Evolutionary conservation across 2,888 invertebrate genomes (phyloP).

Genomic region (Zaprionus obscuricornis): DNA sequence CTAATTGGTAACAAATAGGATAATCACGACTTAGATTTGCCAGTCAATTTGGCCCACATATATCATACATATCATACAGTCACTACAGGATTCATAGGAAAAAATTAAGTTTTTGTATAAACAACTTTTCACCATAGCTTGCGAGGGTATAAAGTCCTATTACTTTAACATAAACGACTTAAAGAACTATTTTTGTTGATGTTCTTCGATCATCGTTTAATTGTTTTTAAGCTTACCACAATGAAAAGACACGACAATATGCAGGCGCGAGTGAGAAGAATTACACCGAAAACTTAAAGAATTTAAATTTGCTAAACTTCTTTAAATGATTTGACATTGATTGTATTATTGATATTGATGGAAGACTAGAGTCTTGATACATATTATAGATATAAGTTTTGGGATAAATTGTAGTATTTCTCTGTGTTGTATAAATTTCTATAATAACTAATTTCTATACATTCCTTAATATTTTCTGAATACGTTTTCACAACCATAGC

Average conservation of each 20-base stretch:
- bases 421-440: not conserved
- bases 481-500: too few species aligned
- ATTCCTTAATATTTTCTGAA: too few species aligned
- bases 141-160: too few species aligned
- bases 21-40: too few species aligned
- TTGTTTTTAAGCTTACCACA: constrained; percentile 54
- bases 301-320: not conserved
- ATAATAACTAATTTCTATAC: too few species aligned
- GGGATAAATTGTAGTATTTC: not conserved
- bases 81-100: too few species aligned
- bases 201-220: too few species aligned
- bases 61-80: too few species aligned
- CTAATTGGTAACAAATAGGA: too few species aligned
- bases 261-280: constrained; percentile 76
- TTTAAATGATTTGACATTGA: not conserved
- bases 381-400: not conserved
- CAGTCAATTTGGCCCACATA: too few species aligned
- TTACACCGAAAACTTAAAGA: constrained; percentile 61
- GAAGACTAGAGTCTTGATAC: constrained; percentile 62
- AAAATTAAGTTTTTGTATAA: too few species aligned
- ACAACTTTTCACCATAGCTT: too few species aligned
- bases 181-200: not conserved
- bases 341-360: constrained; percentile 39
- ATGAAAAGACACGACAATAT: constrained; percentile 56
- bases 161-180: not conserved